Conservation (phyloP, 1,140 invertebrate genomes). For the Penaeus japonicus region DNA sequence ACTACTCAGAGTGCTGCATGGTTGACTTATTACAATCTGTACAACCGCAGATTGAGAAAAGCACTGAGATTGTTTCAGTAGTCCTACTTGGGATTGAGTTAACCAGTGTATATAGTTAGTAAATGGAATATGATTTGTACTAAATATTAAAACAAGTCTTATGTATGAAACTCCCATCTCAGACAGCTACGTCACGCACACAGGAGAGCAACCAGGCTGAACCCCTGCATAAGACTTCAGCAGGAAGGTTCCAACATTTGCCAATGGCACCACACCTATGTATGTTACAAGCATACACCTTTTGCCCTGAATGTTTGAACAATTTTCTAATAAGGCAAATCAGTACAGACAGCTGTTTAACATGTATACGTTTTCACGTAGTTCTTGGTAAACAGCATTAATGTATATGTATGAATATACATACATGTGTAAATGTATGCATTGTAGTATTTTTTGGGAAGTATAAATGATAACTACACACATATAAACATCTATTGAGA, state of each 20-base stretch:
- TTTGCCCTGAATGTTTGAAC: slow-evolving; percentile 49
- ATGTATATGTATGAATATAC: neutral
- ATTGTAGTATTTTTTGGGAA: too few species aligned
- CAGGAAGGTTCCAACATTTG: neutral
- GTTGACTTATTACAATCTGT: slow-evolving; percentile 47
- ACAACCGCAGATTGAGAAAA: slow-evolving; percentile 54
- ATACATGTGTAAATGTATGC: too few species aligned
- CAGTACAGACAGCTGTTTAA: slow-evolving; percentile 23
- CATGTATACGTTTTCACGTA: slow-evolving; percentile 1
- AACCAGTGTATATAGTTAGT: slow-evolving; percentile 55
- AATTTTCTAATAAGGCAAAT: slow-evolving; percentile 48
- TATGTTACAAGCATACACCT: slow-evolving; percentile 26
- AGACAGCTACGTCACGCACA: slow-evolving; percentile 35
- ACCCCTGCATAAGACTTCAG: slow-evolving; percentile 39
- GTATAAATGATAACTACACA: too few species aligned
- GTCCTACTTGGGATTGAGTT: slow-evolving; percentile 53
- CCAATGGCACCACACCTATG: slow-evolving; percentile 34
- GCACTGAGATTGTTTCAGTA: slow-evolving; percentile 55
- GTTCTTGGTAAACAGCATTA: neutral
- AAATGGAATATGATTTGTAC: slow-evolving; percentile 58
- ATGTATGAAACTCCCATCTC: slow-evolving; percentile 51
- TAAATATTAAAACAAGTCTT: slow-evolving; percentile 57
- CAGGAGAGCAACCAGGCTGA: slow-evolving; percentile 42
- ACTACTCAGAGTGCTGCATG: slow-evolving; percentile 47
- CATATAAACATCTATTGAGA: too few species aligned